Evolutionary conservation across 2,888 invertebrate species (phyloP), one percentile per base, ranked within the genome.

Genomic region (Amphiduros pacificus): DNA sequence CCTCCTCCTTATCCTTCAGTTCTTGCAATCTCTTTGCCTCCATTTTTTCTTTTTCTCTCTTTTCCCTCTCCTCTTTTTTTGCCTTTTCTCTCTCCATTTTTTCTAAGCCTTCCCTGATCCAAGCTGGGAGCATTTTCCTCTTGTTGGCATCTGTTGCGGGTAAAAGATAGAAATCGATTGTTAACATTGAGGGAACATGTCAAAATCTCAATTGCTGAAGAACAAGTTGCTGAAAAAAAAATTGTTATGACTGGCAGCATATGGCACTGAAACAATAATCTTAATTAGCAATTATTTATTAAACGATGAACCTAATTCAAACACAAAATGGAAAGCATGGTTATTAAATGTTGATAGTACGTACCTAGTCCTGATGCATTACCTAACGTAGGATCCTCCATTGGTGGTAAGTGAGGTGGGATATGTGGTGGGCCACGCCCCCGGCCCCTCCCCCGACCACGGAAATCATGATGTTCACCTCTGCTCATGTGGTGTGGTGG

Each of bases 21-120:
- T 87, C 85, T 67, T 88, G 87, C 69, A 87, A 86, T 74, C 87
- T 86, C 71, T 89, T 88, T 67, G 89, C 86, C 74, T 67, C 71
- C 44, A 66, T 60, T 24, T 60, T 61, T 55, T 77, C 75, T 51
- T 72, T 67, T 41, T 74, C 73, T 52, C 91, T 90, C 58, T 88
- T 88, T 77, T 94, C 94, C 71, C 92, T 86, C 68, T 94, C 93
- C 60, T 75, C 40, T 57, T 75, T 73, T 65, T 76, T 77, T 68
- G 73, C 73, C 62, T 81, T 80, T 55, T 77, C 79, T 56, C 74
- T 48, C 54, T 72, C 71, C 69, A 68, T 69, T 54, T 72, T 72
- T 78, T 96, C 96, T 69, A 97, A 84, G 32, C 95, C 95, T 86
- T 93, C 96, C 81, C 95, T 87, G 69, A 97, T 95, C 97, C 97